Conservation (phyloP, 2,113 vertebrate genomes). For the Limnothrissa miodon region DNA sequence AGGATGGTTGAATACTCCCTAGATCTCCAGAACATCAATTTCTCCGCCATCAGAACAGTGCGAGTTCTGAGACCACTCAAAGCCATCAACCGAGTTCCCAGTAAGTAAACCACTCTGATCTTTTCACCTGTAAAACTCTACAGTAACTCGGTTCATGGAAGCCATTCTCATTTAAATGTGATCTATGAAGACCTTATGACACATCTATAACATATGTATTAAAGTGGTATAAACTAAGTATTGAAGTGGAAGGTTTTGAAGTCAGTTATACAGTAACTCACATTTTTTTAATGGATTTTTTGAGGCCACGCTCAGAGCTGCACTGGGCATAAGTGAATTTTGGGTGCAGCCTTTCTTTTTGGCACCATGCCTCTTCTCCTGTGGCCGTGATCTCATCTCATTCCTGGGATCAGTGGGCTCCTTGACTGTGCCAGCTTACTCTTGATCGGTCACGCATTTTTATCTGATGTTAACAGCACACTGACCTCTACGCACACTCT, state of each 20-base stretch:
- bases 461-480: background rate
- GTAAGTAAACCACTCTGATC: constrained; percentile 74
- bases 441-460: background rate
- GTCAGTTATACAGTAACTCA: background rate
- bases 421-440: background rate
- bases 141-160: background rate
- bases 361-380: background rate
- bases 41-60: constrained; percentile 96
- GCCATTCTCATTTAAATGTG: background rate
- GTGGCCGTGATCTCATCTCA: background rate
- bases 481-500: background rate
- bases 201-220: background rate
- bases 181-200: background rate
- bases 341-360: background rate
- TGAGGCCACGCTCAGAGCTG: background rate
- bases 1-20: constrained; percentile 98
- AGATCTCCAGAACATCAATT: constrained; percentile 97
- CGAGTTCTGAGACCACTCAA: constrained; percentile 94
- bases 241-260: background rate
- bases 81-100: constrained; percentile 98
- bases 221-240: background rate
- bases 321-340: background rate
- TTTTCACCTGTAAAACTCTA: background rate
- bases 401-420: background rate
- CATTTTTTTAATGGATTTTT: background rate